These are phyloP conservation scores for Caenorhabditis inopinata DNA, from an alignment of 1,140 invertebrate species.

Conservation along the genomic window DNA sequence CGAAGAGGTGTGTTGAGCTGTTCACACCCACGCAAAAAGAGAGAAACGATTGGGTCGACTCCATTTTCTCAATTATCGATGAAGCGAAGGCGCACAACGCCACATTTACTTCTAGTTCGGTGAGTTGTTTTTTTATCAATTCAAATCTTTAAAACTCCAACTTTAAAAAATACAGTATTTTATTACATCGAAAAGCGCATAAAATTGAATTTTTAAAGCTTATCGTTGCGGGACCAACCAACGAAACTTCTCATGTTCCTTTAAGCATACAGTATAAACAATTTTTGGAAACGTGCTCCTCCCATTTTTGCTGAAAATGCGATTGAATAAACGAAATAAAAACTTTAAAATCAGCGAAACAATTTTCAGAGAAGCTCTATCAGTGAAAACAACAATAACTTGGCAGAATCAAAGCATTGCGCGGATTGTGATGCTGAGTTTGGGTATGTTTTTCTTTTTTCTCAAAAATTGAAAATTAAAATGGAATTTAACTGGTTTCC, in stretches of 20 bases:
- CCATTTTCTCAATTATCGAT: constrained; percentile 63
- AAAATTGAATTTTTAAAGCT: too few relatives aligned
- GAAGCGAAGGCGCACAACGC: constrained; percentile 43
- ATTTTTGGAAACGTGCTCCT: too few relatives aligned
- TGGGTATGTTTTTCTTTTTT: constrained; percentile 26
- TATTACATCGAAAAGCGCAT: too few relatives aligned
- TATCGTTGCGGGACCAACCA: too few relatives aligned
- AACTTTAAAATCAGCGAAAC: too few relatives aligned
- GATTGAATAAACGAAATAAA: too few relatives aligned
- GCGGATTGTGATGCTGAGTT: constrained; percentile 60
- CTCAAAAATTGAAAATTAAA: not conserved
- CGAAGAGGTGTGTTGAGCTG: constrained; percentile 67
- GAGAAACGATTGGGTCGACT: constrained; percentile 69
- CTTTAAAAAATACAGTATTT: constrained; percentile 8
- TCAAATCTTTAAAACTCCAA: not conserved
- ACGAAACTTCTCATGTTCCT: too few relatives aligned
- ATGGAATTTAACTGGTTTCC: not conserved
- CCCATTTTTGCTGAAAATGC: too few relatives aligned
- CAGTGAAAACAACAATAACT: constrained; percentile 39
- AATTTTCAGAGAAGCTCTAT: constrained; percentile 40
- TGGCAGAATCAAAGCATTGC: constrained; percentile 52
- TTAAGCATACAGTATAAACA: too few relatives aligned
- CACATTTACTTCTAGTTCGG: constrained; percentile 25
- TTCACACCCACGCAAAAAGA: constrained; percentile 67
- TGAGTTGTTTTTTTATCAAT: constrained; percentile 40